Base-by-base conservation (phyloP, 2,113 vertebrate genomes). In the Macquaria ambigua region DNA sequence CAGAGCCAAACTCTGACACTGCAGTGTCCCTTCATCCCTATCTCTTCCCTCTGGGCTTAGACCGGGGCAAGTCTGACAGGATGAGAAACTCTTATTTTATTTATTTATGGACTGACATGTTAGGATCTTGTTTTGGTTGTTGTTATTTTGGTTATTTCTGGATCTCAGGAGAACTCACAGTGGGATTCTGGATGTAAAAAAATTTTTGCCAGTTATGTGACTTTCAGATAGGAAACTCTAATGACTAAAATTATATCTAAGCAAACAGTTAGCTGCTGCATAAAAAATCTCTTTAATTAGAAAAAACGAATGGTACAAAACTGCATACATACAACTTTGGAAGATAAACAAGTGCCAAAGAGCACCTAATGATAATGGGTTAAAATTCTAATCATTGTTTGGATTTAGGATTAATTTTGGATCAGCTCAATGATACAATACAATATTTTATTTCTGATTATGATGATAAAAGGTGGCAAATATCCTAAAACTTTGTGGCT, bases 1-100 rank as follows among this genome's bases (percentile, higher is more conserved):
- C 66, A 69, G 67, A 86, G 18, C 34, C 75, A 28, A 59, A 50
- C 68, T 83, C 70, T 80, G 87, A 82, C 79, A 79, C 67, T 8
- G 68, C 78, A 77, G 59, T 46, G 81, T 67, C 64, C 74, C 79
- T 75, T 81, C 79, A 77, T 77, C 77, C 68, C 52, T 34, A 2
- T n/a, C 69, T 25, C 78, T 53, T 10, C 75, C 71, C 84, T 23
- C 74, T 37, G 75, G 71, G 61, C 63, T 77, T 72, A 72, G 69
- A 58, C 46, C 1, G 5, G 46, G 63, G 5, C 12, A 23, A 52
- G 58, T 67, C 82, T 82, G 75, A 73, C 83, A 87, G 64, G 14
- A 8, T 21, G 39, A 81, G 23, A n/a, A 68, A 41, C 63, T 77
- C 50, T 11, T 67, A 1, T 71, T 59, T 74, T 77, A 88, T 84